Conservation (phyloP, 2,113 vertebrate species). For the Orientallactaga bullata region DNA sequence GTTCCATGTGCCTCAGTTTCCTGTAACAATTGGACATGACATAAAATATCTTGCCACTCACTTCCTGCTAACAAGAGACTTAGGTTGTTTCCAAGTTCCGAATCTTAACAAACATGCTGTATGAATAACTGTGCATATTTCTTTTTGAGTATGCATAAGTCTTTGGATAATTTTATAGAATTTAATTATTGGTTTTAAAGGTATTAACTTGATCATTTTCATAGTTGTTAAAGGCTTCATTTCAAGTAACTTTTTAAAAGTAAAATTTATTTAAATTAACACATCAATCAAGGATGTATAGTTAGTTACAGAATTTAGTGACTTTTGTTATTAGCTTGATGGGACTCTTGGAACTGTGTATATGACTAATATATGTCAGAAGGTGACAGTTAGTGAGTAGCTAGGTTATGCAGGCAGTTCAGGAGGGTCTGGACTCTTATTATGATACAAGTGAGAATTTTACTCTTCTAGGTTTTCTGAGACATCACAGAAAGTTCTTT, state of each 20-base stretch:
- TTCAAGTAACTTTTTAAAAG: not conserved
- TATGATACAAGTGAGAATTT: constrained; percentile 60
- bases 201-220: not conserved
- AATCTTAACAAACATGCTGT: not conserved
- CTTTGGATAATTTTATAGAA: constrained; percentile 5
- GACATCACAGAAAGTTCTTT: constrained; percentile 80
- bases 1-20: too few relatives aligned
- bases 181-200: not conserved
- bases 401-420: not conserved
- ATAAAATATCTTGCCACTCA: not conserved
- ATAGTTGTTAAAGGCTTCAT: not conserved
- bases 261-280: constrained; percentile 23
- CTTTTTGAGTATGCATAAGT: not conserved
- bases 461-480: constrained; percentile 72
- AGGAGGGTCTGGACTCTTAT: constrained; percentile 58
- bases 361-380: not conserved
- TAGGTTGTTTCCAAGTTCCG: not conserved
- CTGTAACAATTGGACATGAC: not conserved
- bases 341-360: not conserved
- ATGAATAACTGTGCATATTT: not conserved
- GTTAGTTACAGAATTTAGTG: constrained; percentile 41
- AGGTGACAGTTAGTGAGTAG: not conserved
- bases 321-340: constrained; percentile 52
- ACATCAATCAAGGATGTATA: not conserved
- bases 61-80: not conserved